Evolutionary conservation across 2,888 invertebrate species (phyloP), one percentile per base, ranked within the genome.

Genomic region (Malacosoma neustria): DNA sequence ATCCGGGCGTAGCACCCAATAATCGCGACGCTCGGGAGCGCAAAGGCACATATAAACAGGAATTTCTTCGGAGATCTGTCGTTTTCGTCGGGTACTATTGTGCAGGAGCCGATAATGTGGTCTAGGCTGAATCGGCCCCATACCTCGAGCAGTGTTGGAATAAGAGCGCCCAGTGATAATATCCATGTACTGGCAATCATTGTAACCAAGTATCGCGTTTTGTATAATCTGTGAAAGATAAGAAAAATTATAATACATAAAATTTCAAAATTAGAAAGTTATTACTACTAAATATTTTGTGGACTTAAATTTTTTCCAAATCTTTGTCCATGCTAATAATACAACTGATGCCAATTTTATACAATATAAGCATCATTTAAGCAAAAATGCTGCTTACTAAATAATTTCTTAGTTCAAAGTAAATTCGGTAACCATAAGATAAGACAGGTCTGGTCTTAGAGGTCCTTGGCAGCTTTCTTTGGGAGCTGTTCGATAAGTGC

Each of bases 41-140:
- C 87, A 60, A 97, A 97, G 13, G 93, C 96, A 33, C 90, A 88
- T 2, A 94, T 86, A 66, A 96, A 96, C 1, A 97, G 88, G 35
- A 92, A 90, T 51, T 89, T 91, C 68, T 93, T 97, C 2, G 94
- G 91, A 34, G 92, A 89, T 33, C 90, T 88, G 41, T 89, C 87
- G 52, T 90, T 75, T 29, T 81, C 63, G 57, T 93, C 93, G 0
- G 88, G 89, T 1, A 93, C 76, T 51, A 95, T 94, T 22, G 93
- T 92, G 61, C 95, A 95, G 6, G 93, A 93, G 1, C 94, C 93
- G 35, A 93, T 91, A 13, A 74, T 72, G 0, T 76, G 77, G 57
- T 95, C 93, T 43, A 94, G 80, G 1, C 93, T 94, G 55, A 95
- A 95, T 35, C 87, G 85, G 1, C 95, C 95, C 93, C 93, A 95